Conservation (phyloP, 2,113 vertebrate genomes). For the Ovis canadensis region DNA sequence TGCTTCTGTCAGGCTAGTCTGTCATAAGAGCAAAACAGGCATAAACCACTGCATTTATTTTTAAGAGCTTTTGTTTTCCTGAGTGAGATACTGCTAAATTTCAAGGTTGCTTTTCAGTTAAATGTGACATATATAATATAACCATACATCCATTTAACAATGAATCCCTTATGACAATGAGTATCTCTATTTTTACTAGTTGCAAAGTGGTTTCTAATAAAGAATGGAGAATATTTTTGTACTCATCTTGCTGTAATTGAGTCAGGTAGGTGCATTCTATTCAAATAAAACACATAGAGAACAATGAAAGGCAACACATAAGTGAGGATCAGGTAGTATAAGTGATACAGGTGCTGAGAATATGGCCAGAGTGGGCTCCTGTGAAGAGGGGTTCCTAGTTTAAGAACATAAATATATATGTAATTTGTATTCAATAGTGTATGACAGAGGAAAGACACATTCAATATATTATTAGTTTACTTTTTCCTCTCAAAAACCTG, state of each 20-base stretch:
- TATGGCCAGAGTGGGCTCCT: not conserved
- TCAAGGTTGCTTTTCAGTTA: conserved; percentile 3
- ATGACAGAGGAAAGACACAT: not conserved
- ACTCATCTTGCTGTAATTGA: not conserved
- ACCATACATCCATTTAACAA: not conserved
- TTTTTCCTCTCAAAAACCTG: not conserved
- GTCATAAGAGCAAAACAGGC: not conserved
- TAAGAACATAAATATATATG: not conserved
- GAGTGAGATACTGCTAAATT: not conserved
- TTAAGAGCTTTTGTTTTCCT: not conserved
- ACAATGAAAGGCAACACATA: not conserved
- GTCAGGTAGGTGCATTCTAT: not conserved
- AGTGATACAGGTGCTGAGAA: not conserved
- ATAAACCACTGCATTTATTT: not conserved
- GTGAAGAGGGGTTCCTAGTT: not conserved
- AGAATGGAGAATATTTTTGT: not conserved
- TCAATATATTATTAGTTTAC: not conserved
- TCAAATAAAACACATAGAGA: not conserved
- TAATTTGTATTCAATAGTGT: not conserved
- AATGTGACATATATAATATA: not conserved
- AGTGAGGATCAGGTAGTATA: rapidly evolving
- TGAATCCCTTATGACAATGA: not conserved
- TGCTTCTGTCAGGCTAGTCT: not conserved
- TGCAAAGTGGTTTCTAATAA: not conserved
- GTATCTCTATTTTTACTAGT: not conserved